Base-by-base conservation (phyloP, 2,113 vertebrate genomes). In the Gymnobelideus leadbeateri region DNA sequence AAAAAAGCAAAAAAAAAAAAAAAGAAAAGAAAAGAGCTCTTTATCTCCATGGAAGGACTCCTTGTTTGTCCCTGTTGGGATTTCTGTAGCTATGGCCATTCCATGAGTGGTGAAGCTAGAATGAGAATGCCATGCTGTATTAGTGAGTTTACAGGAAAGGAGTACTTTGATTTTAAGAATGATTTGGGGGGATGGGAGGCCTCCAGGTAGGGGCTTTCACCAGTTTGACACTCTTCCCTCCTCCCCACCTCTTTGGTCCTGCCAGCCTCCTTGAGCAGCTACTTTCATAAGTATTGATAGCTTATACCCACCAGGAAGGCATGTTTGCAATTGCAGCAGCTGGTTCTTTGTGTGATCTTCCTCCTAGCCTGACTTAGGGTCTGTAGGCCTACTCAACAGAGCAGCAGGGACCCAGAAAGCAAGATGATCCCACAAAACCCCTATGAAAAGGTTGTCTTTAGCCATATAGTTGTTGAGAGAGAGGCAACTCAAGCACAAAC, bases 111-210 rank as follows among this genome's bases (percentile, higher is more conserved):
- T 50, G 3, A 55, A 94, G 49, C 90, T 89, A 19, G n/a, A 94
- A 89, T 26, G 25, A 3, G 50, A 68, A 51, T 37, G 21, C 61
- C n/a, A 19, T 2, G 68, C 52, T 90, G 28, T 53, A 46, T n/a
- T 10, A 57, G 47, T 95, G 94, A 94, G 16, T 89, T 0, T 1
- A 16, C 24, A n/a, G 25, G 47, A 51, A 49, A 54, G 37, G 8
- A 54, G 51, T 61, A 77, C 57, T 93, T 92, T 92, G 90, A 95
- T 51, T 43, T 89, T 91, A 93, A 91, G 54, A 51, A 93, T 92
- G 54, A 57, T 8, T 43, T 90, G 61, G 12, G 12, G 21, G 61
- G 57, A 50, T 31, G 77, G 90, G 57, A 57, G 52, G 89, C 43
- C 37, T 84, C 84, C n/a, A 50, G 2, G 28, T 25, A 19, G 77